Evolutionary conservation across 1,140 invertebrate genomes (phyloP), one percentile per base, ranked within the genome.

Genomic region (Drosophila pallidifrons): DNA sequence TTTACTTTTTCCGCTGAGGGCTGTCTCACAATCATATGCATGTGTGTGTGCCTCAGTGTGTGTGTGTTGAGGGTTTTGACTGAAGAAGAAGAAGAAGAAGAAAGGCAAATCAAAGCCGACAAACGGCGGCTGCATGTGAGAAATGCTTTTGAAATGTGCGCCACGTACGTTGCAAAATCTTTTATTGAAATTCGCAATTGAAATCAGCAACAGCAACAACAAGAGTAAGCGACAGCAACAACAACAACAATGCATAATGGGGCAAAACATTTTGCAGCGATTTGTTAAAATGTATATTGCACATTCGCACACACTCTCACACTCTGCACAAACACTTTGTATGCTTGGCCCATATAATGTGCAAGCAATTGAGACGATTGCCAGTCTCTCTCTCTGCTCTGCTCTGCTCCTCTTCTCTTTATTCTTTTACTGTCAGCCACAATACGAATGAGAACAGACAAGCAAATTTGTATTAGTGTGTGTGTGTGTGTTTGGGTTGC

Each of bases 141-240:
- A 78, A 85, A 81, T 86, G 82, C 79, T 86, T 87, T 82, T 86
- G 82, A 86, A 74, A 86, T 86, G 68, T 82, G 72, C 82, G 76
- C 79, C 82, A 87, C 79, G 79, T 87, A 87, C 60, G 61, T 66
- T 86, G 82, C 75, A 77, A 82, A 79, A 82, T 70, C 65, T 65
- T 75, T 64, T 71, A 64, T 71, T 71, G 67, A 72, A 65, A 59
- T 66, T 68, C 55, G 63, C 71, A 74, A 76, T 76, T 76, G 67
- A 79, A 83, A 83, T 64, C 45, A 76, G 58, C 38, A 70, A 30
- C 72, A 78, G 32, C 52, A 78, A 61, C 66, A 41, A n/a, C 60
- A 59, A 63, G 51, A 46, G 54, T 58, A 38, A 76, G 58, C 32
- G 66, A 38, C 72, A 78, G 35, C 35, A 38, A 38, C 35, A 38